phyloP scores from a whole-genome alignment of 2,888 invertebrate genomes.

The Heliconius charithonia region DNA sequence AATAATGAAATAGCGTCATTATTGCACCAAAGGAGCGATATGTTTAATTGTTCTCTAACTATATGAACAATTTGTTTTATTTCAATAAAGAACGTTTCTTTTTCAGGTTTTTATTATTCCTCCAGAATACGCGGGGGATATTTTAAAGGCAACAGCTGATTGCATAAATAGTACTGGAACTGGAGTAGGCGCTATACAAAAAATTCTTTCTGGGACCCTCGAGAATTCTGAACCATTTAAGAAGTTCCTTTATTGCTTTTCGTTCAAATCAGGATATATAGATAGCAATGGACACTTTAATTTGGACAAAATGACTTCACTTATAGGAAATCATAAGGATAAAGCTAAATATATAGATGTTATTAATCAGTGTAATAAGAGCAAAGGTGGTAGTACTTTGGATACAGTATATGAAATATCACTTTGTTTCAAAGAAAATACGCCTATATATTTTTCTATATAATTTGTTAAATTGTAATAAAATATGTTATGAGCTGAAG shows the following conservation, averaged over 20 bases:
- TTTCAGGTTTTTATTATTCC: conserved; percentile 16
- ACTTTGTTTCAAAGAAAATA: conserved; percentile 40
- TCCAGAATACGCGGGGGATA: conserved; percentile 1
- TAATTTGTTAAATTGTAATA: not conserved
- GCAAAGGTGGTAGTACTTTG: conserved; percentile 52
- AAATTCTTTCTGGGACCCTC: conserved; percentile 57
- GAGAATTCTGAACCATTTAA: conserved; percentile 59
- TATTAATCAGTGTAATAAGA: conserved; percentile 57
- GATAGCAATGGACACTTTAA: conserved; percentile 58
- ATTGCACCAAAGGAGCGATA: no score
- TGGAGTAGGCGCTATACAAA: conserved; percentile 42
- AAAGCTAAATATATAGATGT: conserved; percentile 52
- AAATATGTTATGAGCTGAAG: not conserved
- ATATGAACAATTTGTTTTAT: not conserved
- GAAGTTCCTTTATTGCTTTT: conserved; percentile 64
- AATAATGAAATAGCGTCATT: not conserved
- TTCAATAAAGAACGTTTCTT: not conserved
- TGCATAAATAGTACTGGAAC: conserved; percentile 49
- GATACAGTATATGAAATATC: conserved; percentile 53
- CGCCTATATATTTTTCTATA: conserved; percentile 36
- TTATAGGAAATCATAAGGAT: conserved; percentile 55
- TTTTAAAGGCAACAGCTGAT: conserved; percentile 47
- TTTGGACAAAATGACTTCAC: conserved; percentile 55
- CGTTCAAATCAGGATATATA: conserved; percentile 56
- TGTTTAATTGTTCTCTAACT: not conserved